Evolutionary conservation across 2,888 invertebrate genomes (phyloP).

Genomic region (Emmelina monodactyla): DNA sequence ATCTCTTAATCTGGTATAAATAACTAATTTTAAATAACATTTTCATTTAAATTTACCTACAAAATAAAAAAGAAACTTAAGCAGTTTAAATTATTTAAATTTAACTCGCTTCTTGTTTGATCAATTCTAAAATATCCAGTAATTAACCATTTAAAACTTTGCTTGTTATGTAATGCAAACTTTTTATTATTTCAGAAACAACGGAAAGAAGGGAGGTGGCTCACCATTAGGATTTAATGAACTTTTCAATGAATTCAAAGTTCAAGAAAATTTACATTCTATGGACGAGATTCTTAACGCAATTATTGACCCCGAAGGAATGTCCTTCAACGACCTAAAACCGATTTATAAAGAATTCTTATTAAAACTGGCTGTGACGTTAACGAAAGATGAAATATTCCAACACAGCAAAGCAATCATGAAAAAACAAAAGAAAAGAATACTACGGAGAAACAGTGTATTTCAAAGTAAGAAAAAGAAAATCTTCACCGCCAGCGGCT

Average conservation of each 20-base stretch:
- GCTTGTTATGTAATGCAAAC: neutral
- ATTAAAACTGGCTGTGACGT: constrained; percentile 83
- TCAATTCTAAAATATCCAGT: neutral
- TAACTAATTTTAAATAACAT: no score
- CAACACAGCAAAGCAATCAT: constrained; percentile 90
- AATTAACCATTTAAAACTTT: neutral
- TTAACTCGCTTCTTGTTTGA: no score
- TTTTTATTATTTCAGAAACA: constrained; percentile 53
- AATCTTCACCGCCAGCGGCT: constrained; percentile 65
- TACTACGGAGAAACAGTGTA: constrained; percentile 63
- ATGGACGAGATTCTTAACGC: constrained; percentile 88
- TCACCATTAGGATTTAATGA: constrained; percentile 88
- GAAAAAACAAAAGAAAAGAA: constrained; percentile 81
- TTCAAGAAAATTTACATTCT: constrained; percentile 87
- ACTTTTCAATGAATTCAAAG: constrained; percentile 85
- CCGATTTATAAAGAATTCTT: constrained; percentile 92
- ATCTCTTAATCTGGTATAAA: no score
- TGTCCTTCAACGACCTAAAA: constrained; percentile 92
- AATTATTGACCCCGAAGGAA: constrained; percentile 90
- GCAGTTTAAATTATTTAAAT: no score
- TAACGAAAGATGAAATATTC: constrained; percentile 92
- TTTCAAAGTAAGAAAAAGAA: constrained; percentile 67
- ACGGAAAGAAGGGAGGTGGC: constrained; percentile 73
- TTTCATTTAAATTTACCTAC: no score
- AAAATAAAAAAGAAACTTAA: no score